A percentile compares a stretch with the other conserved stretches of the same genome.
phyloP scores from a whole-genome alignment of 2,888 invertebrate species.

The Monopis laevigella region DNA sequence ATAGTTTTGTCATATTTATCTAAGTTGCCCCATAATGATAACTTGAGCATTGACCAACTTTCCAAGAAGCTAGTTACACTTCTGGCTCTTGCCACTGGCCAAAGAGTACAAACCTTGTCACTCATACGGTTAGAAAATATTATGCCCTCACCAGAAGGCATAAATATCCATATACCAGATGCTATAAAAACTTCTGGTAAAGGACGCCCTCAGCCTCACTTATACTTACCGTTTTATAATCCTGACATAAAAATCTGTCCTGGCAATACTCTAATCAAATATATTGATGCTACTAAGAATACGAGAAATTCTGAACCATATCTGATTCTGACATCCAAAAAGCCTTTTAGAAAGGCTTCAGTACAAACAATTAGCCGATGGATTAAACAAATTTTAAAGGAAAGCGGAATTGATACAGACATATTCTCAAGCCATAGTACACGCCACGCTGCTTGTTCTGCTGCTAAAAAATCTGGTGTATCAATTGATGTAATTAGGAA shows the following conservation, averaged over 20 bases:
- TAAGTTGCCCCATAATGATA: not conserved
- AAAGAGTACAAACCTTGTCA: constrained; percentile 7
- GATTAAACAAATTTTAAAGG: not conserved
- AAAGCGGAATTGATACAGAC: constrained; percentile 6
- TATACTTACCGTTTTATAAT: constrained; percentile 7
- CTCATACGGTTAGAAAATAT: constrained; percentile 3
- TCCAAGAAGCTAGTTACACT: constrained; percentile 7
- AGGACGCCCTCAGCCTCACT: not conserved
- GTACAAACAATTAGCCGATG: constrained; percentile 1
- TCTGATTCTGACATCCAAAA: constrained; percentile 5
- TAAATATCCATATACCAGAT: constrained; percentile 1
- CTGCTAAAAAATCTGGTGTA: constrained; percentile 1
- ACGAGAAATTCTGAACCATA: not conserved
- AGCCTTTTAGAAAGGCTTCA: not conserved
- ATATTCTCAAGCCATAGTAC: constrained; percentile 4
- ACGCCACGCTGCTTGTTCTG: constrained; percentile 4
- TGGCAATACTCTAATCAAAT: not conserved
- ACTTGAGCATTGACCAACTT: not conserved
- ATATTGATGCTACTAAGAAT: not conserved
- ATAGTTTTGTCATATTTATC: constrained; percentile 5
- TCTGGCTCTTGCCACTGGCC: constrained; percentile 7
- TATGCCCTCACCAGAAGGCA: not conserved
- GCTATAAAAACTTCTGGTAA: not conserved
- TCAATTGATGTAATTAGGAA: constrained; percentile 1
- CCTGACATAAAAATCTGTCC: constrained; percentile 9